Percentiles rank a stretch among this genome's conserved stretches.
Conservation (phyloP, 1,140 invertebrate genomes). For the Magallana angulata region DNA sequence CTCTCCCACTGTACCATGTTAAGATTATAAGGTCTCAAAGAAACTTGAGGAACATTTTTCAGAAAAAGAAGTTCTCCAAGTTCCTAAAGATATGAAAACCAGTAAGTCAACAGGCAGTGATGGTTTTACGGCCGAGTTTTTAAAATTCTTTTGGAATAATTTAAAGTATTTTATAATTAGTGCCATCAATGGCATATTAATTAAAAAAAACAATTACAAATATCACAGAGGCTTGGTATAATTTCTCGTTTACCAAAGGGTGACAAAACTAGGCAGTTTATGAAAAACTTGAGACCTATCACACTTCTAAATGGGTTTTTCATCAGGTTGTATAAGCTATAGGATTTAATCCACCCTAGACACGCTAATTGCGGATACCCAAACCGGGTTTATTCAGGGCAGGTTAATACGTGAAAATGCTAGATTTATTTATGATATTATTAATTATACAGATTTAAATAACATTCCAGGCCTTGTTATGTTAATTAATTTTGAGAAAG, state of each 20-base stretch:
- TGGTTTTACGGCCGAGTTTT: slow-evolving; percentile 42
- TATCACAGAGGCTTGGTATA: background rate
- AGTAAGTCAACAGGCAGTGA: background rate
- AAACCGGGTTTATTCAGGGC: slow-evolving; percentile 51
- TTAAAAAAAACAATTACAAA: slow-evolving; percentile 13
- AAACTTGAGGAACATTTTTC: background rate
- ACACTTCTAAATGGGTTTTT: slow-evolving; percentile 50
- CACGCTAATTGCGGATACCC: slow-evolving; percentile 44
- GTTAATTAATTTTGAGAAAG: slow-evolving; percentile 57
- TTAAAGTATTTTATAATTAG: slow-evolving; percentile 43
- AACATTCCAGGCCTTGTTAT: slow-evolving; percentile 51
- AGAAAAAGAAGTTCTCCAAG: background rate
- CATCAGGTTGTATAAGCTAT: slow-evolving; percentile 42
- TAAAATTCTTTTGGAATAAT: slow-evolving; percentile 52
- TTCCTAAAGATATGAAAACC: slow-evolving; percentile 45
- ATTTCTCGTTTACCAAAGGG: slow-evolving; percentile 47
- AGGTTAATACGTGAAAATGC: slow-evolving; percentile 54
- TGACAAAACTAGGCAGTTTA: slow-evolving; percentile 39
- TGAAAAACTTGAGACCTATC: slow-evolving; percentile 52
- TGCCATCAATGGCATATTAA: slow-evolving; percentile 45
- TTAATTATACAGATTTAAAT: slow-evolving; percentile 44
- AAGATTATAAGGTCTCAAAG: background rate
- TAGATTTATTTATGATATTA: slow-evolving; percentile 53
- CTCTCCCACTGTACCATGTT: background rate
- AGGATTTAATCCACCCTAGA: slow-evolving; percentile 42